A percentile compares a stretch with the other conserved stretches of the same genome.
Evolutionary conservation across 2,888 invertebrate genomes (phyloP).

Genomic region (Drosophila nr. fundita): DNA sequence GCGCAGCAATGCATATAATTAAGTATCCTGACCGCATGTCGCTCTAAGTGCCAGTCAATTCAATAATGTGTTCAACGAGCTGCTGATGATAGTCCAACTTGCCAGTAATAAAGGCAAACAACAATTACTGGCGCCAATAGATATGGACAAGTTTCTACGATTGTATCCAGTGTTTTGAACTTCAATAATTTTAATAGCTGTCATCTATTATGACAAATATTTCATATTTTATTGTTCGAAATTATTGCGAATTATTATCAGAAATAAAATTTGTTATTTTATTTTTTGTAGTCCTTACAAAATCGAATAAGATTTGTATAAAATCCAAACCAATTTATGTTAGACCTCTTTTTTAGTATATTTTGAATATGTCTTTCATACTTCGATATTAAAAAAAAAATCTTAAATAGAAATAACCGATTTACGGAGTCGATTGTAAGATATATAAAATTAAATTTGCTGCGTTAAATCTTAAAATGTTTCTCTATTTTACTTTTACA

Average conservation of each 20-base stretch:
- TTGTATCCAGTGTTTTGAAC: not conserved
- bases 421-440: not conserved
- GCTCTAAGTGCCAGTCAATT: constrained; percentile 66
- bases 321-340: not conserved
- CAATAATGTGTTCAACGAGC: constrained; percentile 35
- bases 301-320: not conserved
- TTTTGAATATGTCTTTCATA: not conserved
- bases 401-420: not conserved
- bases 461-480: not conserved
- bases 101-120: constrained; percentile 30
- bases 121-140: constrained; percentile 23
- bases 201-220: not conserved
- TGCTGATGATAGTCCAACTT: constrained; percentile 29
- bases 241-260: not conserved
- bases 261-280: not conserved
- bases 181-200: not conserved
- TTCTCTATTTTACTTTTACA: not conserved
- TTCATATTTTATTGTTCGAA: accelerated
- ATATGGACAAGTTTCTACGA: not conserved
- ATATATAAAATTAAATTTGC: not conserved
- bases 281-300: not conserved
- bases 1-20: constrained; percentile 63
- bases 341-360: not conserved
- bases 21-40: constrained; percentile 64
- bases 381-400: not conserved